Evolutionary conservation across 2,888 invertebrate genomes (phyloP), one percentile per base, ranked within the genome.

Genomic region (Philaethria dido): DNA sequence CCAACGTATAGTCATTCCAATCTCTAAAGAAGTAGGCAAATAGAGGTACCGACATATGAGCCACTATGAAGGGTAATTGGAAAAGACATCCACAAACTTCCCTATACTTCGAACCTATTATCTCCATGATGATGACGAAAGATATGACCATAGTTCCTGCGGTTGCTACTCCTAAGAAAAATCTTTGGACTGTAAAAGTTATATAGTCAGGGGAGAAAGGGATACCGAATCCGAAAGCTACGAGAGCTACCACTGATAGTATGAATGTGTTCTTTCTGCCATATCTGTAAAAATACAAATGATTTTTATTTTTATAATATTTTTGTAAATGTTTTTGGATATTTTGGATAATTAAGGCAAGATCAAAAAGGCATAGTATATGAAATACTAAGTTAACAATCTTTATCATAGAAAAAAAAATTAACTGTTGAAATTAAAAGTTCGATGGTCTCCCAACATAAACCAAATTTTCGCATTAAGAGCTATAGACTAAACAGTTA

Each of bases 121-220:
- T 86, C 77, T 95, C 95, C 95, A 95, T 95, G 29, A 95, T 87
- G 18, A 95, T 88, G 1, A 95, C 95, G 75, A 95, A 95, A 73
- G 95, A 95, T 54, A 96, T 95, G 50, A 96, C 95, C 96, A 97
- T 97, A 9, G 96, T 96, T 39, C 97, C 97, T 8, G 96, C 96
- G 0, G 96, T 95, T n/a, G 95, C 95, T 64, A 95, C 79, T 0
- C 96, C 97, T n/a, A 94, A 93, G 55, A 96, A 79, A 80, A 96
- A 95, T 71, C 97, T 88, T 45, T 95, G 87, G 0, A 94, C 50
- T 2, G 96, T 93, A 81, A 97, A 96, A 4, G 81, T 72, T 29
- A 72, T 79, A 76, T 88, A 93, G 78, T 93, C 94, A 0, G 96
- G 95, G 0, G 95, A 94, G 74, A 95, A 93, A 0, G 96, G 95